Conservation (phyloP, 2,888 invertebrate genomes). For the Stenchaetothrips biformis region DNA sequence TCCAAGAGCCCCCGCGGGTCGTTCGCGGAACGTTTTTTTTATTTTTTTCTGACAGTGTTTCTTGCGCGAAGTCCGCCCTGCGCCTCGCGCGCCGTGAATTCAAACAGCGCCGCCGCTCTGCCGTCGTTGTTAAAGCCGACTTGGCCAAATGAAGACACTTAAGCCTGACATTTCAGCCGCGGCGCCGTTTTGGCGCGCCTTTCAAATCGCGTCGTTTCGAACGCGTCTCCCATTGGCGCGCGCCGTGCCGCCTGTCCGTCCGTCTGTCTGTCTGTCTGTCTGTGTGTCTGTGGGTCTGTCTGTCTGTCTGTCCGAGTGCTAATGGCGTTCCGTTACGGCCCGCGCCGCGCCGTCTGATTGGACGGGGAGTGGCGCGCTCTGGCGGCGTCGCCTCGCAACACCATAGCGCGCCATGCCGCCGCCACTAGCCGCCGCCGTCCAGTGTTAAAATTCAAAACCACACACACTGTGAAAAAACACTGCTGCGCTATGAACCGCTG, state of each 20-base stretch:
- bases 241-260: not conserved
- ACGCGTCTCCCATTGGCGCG: too few relatives aligned
- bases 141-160: constrained; percentile 15
- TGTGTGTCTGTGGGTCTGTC: not conserved
- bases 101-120: not conserved
- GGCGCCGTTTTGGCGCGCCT: too few relatives aligned
- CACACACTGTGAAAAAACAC: too few relatives aligned
- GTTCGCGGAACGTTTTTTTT: too few relatives aligned
- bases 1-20: too few relatives aligned
- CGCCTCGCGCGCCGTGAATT: not conserved
- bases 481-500: too few relatives aligned
- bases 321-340: not conserved
- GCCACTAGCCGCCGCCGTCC: not conserved
- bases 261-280: not conserved
- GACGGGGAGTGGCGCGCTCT: not conserved
- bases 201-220: too few relatives aligned
- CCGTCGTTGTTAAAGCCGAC: not conserved
- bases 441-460: too few relatives aligned
- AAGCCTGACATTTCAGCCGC: not conserved
- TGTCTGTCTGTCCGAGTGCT: not conserved
- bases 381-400: not conserved
- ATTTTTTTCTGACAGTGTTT: too few relatives aligned
- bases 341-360: not conserved
- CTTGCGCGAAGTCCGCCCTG: not conserved
- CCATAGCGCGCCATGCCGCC: not conserved